phyloP scores from a whole-genome alignment of 2,888 invertebrate genomes.

The Chelonus formosanus region DNA sequence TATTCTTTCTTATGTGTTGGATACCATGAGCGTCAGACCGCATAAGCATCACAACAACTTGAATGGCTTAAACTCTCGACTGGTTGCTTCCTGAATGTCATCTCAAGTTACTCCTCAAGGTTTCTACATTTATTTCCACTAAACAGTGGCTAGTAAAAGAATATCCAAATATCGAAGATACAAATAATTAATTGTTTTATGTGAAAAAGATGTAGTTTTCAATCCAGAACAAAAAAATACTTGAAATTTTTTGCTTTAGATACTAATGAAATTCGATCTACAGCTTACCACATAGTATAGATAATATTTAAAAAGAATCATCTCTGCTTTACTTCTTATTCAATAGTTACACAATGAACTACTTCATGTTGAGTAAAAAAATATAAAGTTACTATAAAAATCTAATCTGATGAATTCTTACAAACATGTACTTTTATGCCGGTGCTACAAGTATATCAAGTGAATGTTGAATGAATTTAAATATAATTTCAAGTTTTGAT shows the following conservation, averaged over 20 bases:
- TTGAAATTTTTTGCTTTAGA: conserved; percentile 11
- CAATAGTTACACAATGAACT: conserved; percentile 18
- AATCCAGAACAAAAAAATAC: neutral
- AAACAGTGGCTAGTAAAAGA: neutral
- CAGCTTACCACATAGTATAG: conserved; percentile 5
- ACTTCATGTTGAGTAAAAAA: conserved; percentile 2
- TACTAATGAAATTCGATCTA: conserved; percentile 21
- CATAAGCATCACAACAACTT: conserved; percentile 32
- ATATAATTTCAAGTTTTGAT: conserved; percentile 22
- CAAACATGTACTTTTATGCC: too few species aligned
- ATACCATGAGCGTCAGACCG: conserved; percentile 26
- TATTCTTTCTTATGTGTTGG: conserved; percentile 19
- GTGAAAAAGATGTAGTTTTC: neutral
- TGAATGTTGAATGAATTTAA: conserved; percentile 12
- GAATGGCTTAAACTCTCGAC: conserved; percentile 18
- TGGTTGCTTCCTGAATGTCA: conserved; percentile 12
- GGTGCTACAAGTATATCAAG: neutral
- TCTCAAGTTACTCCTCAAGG: conserved; percentile 25
- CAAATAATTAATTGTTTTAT: conserved; percentile 6
- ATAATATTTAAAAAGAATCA: conserved; percentile 19
- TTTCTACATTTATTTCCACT: conserved; percentile 4
- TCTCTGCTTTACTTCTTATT: conserved; percentile 19
- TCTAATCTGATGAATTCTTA: too few species aligned
- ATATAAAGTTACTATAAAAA: conserved; percentile 8
- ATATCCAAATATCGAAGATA: neutral